phyloP scores from a whole-genome alignment of 1,140 invertebrate species.

The Agrypnia vestita region DNA sequence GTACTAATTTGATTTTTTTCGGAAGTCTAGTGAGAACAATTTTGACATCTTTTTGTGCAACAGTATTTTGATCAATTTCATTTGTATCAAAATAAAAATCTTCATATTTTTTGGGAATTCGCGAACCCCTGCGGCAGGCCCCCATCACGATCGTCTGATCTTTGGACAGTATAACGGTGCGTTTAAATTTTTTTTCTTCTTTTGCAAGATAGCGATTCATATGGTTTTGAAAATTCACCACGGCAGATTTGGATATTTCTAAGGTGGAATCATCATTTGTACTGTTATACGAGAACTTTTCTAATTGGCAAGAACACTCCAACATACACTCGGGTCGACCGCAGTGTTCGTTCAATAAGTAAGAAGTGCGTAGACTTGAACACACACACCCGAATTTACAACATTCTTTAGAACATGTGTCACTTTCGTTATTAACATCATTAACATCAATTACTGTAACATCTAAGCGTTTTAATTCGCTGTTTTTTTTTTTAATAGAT shows the following conservation, averaged over 20 bases:
- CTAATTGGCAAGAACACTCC: constrained; percentile 66
- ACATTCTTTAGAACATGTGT: constrained; percentile 64
- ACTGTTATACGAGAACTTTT: constrained; percentile 50
- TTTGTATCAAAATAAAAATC: constrained; percentile 62
- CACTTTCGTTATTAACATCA: constrained; percentile 56
- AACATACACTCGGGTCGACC: constrained; percentile 69
- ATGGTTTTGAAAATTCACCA: constrained; percentile 65
- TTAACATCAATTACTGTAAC: constrained; percentile 67
- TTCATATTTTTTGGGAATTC: constrained; percentile 65
- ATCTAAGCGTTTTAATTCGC: constrained; percentile 66
- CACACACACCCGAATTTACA: constrained; percentile 71
- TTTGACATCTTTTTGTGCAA: constrained; percentile 38
- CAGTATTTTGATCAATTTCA: constrained; percentile 53
- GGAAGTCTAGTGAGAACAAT: constrained; percentile 58
- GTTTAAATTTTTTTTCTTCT: constrained; percentile 68
- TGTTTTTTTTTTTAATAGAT: constrained; percentile 58
- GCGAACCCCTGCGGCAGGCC: constrained; percentile 63
- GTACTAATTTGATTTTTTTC: constrained; percentile 60
- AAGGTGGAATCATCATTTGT: constrained; percentile 48
- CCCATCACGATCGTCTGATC: constrained; percentile 67
- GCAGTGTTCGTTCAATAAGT: constrained; percentile 66
- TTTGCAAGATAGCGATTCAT: constrained; percentile 66
- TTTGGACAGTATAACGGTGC: constrained; percentile 67
- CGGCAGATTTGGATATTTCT: constrained; percentile 62
- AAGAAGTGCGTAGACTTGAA: constrained; percentile 64